Evolutionary conservation across 2,797 vertebrate genomes (phyloP).

Genomic region (Oreortyx pictus): DNA sequence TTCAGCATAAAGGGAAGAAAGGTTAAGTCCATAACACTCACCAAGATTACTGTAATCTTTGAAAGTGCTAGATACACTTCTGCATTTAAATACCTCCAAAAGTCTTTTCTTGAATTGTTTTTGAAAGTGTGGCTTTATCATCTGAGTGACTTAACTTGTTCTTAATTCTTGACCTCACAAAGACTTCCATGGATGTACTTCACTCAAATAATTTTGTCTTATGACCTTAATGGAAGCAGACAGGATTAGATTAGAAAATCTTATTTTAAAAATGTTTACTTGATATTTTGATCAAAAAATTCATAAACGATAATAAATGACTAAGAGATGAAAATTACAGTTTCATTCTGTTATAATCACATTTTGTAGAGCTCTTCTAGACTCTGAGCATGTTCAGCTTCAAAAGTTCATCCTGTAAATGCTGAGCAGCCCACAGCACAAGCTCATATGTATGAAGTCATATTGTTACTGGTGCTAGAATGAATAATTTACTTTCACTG

Average conservation of each 20-base stretch:
- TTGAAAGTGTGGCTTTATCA: constrained; percentile 18
- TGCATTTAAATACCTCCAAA: constrained; percentile 32
- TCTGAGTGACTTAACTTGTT: not conserved
- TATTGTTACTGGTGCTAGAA: not conserved
- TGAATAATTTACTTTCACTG: not conserved
- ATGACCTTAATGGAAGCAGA: not conserved
- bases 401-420: not conserved
- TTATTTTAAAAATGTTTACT: not conserved
- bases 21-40: constrained; percentile 47
- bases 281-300: not conserved
- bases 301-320: not conserved
- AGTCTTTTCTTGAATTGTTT: constrained; percentile 9
- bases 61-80: constrained; percentile 27
- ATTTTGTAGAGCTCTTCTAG: not conserved
- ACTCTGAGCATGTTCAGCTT: not conserved
- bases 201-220: not conserved
- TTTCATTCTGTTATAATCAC: not conserved
- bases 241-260: not conserved
- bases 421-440: not conserved
- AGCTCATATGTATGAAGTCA: not conserved
- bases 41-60: constrained; percentile 45
- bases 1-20: constrained; percentile 34
- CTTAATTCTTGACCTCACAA: constrained; percentile 29
- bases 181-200: not conserved
- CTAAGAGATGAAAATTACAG: not conserved